These are phyloP conservation scores for Nylanderia fulva DNA, from an alignment of 1,140 invertebrate species.

Conservation along the genomic window DNA sequence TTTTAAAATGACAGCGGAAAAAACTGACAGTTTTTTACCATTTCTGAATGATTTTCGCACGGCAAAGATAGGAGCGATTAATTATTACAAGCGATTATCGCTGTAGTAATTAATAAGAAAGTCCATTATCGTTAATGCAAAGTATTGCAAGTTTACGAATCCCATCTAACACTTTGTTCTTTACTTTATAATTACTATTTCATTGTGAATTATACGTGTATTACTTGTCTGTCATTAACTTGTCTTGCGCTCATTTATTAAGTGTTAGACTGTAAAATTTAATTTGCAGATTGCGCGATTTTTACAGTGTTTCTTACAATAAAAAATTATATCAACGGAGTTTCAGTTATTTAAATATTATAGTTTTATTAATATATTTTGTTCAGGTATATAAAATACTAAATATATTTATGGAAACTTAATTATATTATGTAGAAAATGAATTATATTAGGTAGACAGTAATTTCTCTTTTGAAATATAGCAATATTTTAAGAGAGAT, in stretches of 20 bases:
- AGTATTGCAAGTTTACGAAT: not conserved
- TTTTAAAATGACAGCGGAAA: constrained; percentile 10
- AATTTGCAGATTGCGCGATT: not conserved
- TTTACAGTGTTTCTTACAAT: not conserved
- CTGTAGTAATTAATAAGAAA: constrained; percentile 15
- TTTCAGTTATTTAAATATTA: too few species aligned
- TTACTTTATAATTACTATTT: constrained; percentile 7
- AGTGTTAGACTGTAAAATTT: not conserved
- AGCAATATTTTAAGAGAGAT: not conserved
- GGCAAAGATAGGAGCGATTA: constrained; percentile 14
- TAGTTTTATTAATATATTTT: too few species aligned
- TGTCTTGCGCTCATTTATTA: not conserved
- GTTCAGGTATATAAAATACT: not conserved
- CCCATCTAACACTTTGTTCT: not conserved
- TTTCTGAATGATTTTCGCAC: constrained; percentile 31
- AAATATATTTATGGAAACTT: not conserved
- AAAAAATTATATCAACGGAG: not conserved
- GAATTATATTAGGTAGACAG: not conserved
- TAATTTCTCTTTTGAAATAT: not conserved
- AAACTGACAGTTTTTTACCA: not conserved
- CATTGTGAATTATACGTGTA: not conserved
- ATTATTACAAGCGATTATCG: not conserved
- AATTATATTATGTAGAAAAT: not conserved
- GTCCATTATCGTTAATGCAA: constrained; percentile 11
- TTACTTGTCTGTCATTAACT: not conserved